Evolutionary conservation across 2,888 invertebrate genomes (phyloP).

Genomic region (Ametastegia equiseti): DNA sequence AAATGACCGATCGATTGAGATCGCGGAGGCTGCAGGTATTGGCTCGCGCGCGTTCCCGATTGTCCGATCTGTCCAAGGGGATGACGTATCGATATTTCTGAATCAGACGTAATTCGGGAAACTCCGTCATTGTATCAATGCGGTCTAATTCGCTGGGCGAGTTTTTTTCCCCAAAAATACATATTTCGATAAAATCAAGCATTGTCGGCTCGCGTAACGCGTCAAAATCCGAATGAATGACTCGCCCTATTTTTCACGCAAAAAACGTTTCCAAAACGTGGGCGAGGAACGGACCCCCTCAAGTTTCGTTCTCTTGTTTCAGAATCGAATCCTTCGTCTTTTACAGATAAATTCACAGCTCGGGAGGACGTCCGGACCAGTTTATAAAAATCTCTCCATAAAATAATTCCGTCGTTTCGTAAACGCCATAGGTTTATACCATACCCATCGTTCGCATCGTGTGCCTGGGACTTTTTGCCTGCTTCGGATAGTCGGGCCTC

Average conservation of each 20-base stretch:
- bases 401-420: background rate
- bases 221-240: slow-evolving; percentile 5
- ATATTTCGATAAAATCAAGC: background rate
- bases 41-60: slow-evolving; percentile 56
- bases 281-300: background rate
- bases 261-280: background rate
- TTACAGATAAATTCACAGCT: background rate
- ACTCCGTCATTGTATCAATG: slow-evolving; percentile 51
- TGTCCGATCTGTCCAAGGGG: slow-evolving; percentile 57
- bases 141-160: slow-evolving; percentile 53
- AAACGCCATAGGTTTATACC: background rate
- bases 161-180: background rate
- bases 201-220: background rate
- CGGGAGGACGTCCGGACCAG: background rate
- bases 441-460: slow-evolving; percentile 14
- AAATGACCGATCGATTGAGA: slow-evolving; percentile 57
- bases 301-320: background rate
- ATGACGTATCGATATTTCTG: slow-evolving; percentile 63
- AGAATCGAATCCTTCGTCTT: background rate
- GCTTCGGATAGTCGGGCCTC: slow-evolving; percentile 5
- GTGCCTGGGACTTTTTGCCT: background rate
- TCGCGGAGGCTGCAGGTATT: background rate
- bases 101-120: slow-evolving; percentile 43
- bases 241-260: background rate
- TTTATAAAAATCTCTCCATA: background rate